A percentile compares a stretch with the other conserved stretches of the same genome.
Conservation (phyloP, 2,113 vertebrate species). For the Ammodramus savannarum region DNA sequence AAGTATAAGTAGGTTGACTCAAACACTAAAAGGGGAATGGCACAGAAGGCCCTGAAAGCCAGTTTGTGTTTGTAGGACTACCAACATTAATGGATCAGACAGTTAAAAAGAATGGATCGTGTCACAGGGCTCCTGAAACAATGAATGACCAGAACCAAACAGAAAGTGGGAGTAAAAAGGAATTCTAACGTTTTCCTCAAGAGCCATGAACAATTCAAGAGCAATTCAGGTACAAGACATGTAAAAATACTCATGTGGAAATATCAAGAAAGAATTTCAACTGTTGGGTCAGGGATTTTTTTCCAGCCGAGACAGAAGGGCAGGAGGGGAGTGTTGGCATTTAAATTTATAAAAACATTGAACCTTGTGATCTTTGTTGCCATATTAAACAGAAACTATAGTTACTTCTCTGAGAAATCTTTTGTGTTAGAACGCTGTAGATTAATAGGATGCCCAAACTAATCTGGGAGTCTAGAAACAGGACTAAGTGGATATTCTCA, state of each 20-base stretch:
- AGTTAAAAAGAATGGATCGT: neutral
- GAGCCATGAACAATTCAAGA: neutral
- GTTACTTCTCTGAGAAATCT: neutral
- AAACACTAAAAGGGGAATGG: neutral
- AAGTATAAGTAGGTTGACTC: neutral
- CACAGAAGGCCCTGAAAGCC: neutral
- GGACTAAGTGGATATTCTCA: conserved; percentile 33
- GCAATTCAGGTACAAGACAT: neutral
- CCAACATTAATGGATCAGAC: neutral
- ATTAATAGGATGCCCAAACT: conserved; percentile 1
- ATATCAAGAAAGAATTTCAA: neutral
- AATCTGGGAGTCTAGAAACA: neutral
- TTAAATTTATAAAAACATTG: neutral
- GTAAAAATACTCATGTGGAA: neutral
- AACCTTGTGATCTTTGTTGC: neutral
- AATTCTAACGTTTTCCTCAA: neutral
- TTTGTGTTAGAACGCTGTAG: neutral
- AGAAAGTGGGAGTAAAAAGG: neutral
- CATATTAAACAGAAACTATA: neutral
- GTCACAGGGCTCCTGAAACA: neutral
- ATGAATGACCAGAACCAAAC: neutral
- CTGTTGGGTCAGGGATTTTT: neutral
- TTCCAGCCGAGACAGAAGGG: neutral
- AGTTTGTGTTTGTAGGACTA: neutral
- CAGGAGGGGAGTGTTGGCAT: accelerated